Evolutionary conservation across 2,888 invertebrate genomes (phyloP).

Genomic region (Achlya flavicornis): DNA sequence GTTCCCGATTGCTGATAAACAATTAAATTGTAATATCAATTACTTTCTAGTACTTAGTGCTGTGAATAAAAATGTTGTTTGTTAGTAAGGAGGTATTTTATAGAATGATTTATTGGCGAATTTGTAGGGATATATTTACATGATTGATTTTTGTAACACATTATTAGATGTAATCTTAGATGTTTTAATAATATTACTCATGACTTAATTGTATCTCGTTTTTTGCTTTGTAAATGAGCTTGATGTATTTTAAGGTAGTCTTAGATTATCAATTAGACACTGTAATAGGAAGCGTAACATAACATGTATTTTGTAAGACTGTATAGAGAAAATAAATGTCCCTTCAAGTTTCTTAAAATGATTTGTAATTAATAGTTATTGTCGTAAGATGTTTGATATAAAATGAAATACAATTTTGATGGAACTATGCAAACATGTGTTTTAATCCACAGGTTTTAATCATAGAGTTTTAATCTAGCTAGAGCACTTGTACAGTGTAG

Average conservation of each 20-base stretch:
- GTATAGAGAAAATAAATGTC: slow-evolving; percentile 36
- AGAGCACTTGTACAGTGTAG: no score
- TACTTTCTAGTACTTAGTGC: slow-evolving; percentile 37
- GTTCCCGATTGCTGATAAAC: slow-evolving; percentile 49
- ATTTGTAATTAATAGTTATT: slow-evolving; percentile 26
- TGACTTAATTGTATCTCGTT: slow-evolving; percentile 23
- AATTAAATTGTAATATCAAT: slow-evolving; percentile 45
- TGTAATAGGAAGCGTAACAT: background rate
- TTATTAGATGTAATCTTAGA: slow-evolving; percentile 1
- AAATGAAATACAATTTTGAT: slow-evolving; percentile 40
- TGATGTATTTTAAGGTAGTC: slow-evolving; percentile 33
- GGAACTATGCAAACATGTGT: slow-evolving; percentile 19
- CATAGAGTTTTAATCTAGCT: no score
- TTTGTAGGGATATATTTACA: slow-evolving; percentile 8
- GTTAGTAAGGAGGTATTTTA: slow-evolving; percentile 49
- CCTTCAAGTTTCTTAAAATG: slow-evolving; percentile 31
- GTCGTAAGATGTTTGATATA: slow-evolving; percentile 46
- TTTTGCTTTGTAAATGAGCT: slow-evolving; percentile 46
- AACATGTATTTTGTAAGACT: slow-evolving; percentile 42
- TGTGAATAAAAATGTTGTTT: slow-evolving; percentile 49
- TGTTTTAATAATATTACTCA: slow-evolving; percentile 9
- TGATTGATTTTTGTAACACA: background rate
- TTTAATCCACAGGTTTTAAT: no score
- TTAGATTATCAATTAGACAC: slow-evolving; percentile 28
- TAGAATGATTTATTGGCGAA: slow-evolving; percentile 28